A percentile compares a stretch with the other conserved stretches of the same genome.
These are phyloP conservation scores for Cyanoderma ruficeps DNA, from an alignment of 2,113 vertebrate genomes.

Conservation along the genomic window DNA sequence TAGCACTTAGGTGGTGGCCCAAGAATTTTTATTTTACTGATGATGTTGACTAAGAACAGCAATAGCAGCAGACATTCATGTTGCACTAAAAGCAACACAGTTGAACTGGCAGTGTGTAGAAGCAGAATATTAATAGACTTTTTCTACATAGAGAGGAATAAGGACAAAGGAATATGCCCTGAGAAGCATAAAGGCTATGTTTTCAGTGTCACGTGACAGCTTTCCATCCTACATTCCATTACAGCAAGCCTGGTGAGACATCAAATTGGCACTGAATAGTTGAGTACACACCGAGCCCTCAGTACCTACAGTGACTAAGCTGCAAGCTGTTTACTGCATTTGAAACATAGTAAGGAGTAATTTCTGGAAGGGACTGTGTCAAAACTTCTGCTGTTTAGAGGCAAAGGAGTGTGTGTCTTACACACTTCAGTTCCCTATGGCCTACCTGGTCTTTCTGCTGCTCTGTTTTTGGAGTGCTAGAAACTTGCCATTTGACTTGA, in stretches of 20 bases:
- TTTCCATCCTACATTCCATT: background rate
- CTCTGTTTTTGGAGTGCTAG: background rate
- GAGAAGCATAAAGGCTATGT: background rate
- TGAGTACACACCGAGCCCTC: background rate
- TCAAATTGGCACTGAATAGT: background rate
- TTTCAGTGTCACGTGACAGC: background rate
- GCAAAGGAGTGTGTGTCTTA: background rate
- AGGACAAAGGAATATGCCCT: background rate
- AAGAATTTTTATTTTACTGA: background rate
- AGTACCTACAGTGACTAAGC: background rate
- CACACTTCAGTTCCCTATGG: background rate
- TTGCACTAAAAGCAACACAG: background rate
- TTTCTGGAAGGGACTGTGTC: background rate
- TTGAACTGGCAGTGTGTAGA: background rate
- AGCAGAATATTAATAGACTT: background rate
- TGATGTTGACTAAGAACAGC: background rate
- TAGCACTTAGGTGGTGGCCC: background rate
- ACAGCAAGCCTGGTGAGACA: background rate
- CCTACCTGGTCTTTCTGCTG: background rate
- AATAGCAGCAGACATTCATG: background rate
- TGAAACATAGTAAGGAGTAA: background rate
- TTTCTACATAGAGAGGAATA: background rate
- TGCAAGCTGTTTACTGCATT: background rate
- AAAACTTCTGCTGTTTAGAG: background rate
- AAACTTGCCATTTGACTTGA: background rate